Percentiles rank a stretch among this genome's conserved stretches.
These are phyloP conservation scores for Drosophila miranda DNA, from an alignment of 1,140 invertebrate species.

Conservation along the genomic window DNA sequence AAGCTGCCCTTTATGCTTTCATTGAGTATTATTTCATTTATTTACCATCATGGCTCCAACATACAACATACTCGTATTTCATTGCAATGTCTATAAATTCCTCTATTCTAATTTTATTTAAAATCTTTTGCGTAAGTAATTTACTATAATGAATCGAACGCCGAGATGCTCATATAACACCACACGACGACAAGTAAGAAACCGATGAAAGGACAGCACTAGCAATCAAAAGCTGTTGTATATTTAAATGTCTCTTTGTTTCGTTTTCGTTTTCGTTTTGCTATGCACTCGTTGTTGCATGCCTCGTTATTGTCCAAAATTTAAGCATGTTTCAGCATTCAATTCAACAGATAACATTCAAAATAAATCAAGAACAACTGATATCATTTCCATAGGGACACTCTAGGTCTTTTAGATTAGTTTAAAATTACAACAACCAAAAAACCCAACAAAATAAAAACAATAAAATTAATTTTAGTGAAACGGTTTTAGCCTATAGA, in stretches of 20 bases:
- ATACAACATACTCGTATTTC: no score
- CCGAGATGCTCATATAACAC: constrained; percentile 53
- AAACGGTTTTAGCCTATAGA: constrained; percentile 22
- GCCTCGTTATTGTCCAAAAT: no score
- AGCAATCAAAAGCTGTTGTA: constrained; percentile 7
- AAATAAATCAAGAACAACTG: no score
- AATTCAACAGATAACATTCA: no score
- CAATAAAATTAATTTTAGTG: no score
- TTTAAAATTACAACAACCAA: not conserved
- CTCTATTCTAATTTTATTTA: not conserved
- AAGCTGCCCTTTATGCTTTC: no score
- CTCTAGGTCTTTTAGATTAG: no score
- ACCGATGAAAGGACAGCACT: not conserved
- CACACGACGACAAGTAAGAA: constrained; percentile 43
- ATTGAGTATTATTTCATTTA: not conserved
- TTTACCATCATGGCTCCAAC: no score
- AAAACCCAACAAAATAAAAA: not conserved
- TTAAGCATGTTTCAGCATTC: no score
- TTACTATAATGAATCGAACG: constrained; percentile 53
- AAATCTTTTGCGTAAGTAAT: constrained; percentile 52
- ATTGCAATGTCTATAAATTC: not conserved
- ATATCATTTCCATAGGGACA: no score
- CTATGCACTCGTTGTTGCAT: not conserved
- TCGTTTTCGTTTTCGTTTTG: not conserved
- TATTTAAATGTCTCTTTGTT: not conserved